These are phyloP conservation scores for Serilophus lunatus DNA, from an alignment of 2,113 vertebrate genomes.

Conservation along the genomic window DNA sequence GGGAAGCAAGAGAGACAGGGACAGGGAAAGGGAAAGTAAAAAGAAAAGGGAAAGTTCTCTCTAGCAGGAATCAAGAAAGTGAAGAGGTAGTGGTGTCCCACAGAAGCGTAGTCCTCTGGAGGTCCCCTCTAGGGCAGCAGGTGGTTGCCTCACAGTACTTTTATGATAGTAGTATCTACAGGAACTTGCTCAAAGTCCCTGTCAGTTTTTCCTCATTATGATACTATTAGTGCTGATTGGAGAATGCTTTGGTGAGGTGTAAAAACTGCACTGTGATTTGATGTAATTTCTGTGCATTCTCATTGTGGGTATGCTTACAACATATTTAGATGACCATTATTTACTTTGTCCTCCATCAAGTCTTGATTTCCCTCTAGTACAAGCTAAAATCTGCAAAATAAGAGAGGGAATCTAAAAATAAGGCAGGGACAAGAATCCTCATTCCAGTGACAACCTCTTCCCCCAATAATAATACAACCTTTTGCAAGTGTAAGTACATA, in stretches of 20 bases:
- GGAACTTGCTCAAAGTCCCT: background rate
- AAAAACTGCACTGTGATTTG: background rate
- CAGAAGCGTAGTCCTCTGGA: background rate
- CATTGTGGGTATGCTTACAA: background rate
- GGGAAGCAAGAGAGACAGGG: background rate
- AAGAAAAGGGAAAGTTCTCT: background rate
- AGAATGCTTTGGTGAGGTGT: background rate
- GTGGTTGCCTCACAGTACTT: background rate
- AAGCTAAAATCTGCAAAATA: background rate
- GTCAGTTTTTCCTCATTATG: background rate
- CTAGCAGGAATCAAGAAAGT: background rate
- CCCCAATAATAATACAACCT: background rate
- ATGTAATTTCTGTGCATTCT: background rate
- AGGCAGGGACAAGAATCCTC: background rate
- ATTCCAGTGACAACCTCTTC: background rate
- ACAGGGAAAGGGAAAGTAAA: too few relatives aligned
- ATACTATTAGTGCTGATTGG: background rate
- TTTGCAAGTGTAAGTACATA: background rate
- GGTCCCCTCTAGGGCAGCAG: background rate
- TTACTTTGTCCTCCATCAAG: background rate
- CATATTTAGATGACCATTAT: background rate
- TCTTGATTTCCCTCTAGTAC: background rate
- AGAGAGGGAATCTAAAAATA: background rate
- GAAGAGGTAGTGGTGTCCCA: background rate
- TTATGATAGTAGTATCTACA: background rate